Conservation (phyloP, 2,888 invertebrate genomes). For the Thereva unica region DNA sequence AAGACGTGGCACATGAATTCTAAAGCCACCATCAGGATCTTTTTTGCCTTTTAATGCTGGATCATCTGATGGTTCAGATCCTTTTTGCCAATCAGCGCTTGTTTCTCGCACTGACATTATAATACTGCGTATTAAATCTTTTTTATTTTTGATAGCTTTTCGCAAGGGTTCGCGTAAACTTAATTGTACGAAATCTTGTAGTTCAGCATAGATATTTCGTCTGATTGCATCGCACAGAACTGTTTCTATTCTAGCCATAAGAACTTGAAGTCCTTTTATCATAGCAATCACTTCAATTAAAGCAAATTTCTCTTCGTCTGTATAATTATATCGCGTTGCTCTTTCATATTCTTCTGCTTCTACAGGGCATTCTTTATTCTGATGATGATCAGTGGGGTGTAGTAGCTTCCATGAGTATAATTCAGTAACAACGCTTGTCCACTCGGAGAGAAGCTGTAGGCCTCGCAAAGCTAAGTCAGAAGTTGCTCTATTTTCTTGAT, state of each 20-base stretch:
- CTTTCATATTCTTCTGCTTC: constrained; percentile 98
- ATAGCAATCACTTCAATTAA: constrained; percentile 98
- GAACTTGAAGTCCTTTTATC: constrained; percentile 96
- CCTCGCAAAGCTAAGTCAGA: constrained; percentile 90
- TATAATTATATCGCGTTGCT: constrained; percentile 96
- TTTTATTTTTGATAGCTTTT: constrained; percentile 97
- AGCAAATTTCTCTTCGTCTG: constrained; percentile 95
- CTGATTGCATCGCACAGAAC: constrained; percentile 91
- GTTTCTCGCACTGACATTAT: constrained; percentile 96
- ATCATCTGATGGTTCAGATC: constrained; percentile 88
- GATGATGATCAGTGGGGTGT: constrained; percentile 96
- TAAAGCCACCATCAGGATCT: constrained; percentile 89
- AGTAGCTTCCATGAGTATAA: constrained; percentile 97
- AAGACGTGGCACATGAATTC: constrained; percentile 86
- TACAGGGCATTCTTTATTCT: constrained; percentile 90
- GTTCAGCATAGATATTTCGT: constrained; percentile 90
- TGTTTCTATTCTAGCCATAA: constrained; percentile 97
- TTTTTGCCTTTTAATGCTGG: constrained; percentile 92
- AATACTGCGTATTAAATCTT: constrained; percentile 93
- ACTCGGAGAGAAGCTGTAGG: constrained; percentile 89
- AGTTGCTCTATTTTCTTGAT: constrained; percentile 88
- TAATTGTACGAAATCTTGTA: constrained; percentile 96
- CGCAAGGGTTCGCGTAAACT: constrained; percentile 86
- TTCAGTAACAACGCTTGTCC: constrained; percentile 97
- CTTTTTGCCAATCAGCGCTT: constrained; percentile 94